These are phyloP conservation scores for Vireo griseus DNA, from an alignment of 2,797 vertebrate species.

Conservation along the genomic window DNA sequence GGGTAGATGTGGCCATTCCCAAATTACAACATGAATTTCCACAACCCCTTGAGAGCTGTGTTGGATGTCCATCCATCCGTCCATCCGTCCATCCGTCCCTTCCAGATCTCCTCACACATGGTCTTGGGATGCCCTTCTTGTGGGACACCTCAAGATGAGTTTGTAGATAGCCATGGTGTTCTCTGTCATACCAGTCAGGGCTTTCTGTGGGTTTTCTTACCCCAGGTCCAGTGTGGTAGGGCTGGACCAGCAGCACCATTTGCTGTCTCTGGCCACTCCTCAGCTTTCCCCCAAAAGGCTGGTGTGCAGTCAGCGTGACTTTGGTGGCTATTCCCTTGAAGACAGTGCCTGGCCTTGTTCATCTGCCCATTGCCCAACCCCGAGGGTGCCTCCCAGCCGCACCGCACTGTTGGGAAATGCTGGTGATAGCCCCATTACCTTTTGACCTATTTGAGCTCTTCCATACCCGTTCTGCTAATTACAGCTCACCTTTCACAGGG, in stretches of 20 bases:
- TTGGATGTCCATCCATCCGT: neutral
- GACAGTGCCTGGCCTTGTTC: neutral
- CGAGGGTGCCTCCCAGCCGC: neutral
- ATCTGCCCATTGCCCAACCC: neutral
- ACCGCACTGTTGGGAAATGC: neutral
- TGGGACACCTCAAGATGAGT: neutral
- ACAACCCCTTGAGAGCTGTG: neutral
- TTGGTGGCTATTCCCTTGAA: neutral
- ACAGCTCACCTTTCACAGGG: neutral
- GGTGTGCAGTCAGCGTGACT: neutral
- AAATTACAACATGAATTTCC: neutral
- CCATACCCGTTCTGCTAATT: slow-evolving; percentile 3
- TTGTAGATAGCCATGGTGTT: neutral
- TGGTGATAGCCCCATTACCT: slow-evolving; percentile 34
- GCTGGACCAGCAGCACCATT: neutral
- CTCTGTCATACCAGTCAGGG: neutral
- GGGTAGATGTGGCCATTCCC: neutral
- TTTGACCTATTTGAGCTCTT: slow-evolving; percentile 53
- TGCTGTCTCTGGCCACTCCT: accelerated
- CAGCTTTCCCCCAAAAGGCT: neutral
- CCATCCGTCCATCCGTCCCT: neutral
- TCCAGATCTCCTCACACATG: neutral
- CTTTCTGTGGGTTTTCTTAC: neutral
- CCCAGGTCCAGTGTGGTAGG: neutral
- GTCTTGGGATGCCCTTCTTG: accelerated